A percentile compares a stretch with the other conserved stretches of the same genome.
Conservation (phyloP, 2,888 invertebrate genomes). For the Encarsia formosa region DNA sequence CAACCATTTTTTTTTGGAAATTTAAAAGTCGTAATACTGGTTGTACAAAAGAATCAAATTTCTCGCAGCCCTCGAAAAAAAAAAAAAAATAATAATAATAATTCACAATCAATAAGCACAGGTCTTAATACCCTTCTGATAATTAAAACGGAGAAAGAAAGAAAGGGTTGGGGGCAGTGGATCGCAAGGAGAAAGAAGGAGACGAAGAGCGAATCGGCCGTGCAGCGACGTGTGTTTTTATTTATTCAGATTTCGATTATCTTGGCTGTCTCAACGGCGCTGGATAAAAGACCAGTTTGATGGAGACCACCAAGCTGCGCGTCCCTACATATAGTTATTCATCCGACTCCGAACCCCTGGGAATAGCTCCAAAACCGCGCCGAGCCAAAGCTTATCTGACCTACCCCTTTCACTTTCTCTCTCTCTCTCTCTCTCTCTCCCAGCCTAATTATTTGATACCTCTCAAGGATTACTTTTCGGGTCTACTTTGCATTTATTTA, state of each 20-base stretch:
- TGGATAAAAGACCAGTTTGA: slow-evolving; percentile 37
- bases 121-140: too few relatives aligned
- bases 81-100: too few relatives aligned
- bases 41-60: too few relatives aligned
- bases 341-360: slow-evolving; percentile 31
- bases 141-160: not conserved
- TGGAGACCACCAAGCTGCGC: slow-evolving; percentile 41
- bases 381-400: slow-evolving; percentile 10
- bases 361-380: slow-evolving; percentile 29
- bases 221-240: slow-evolving; percentile 37
- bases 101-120: too few relatives aligned
- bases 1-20: too few relatives aligned
- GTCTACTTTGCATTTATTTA: too few relatives aligned
- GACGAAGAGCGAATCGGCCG: slow-evolving; percentile 23
- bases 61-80: too few relatives aligned
- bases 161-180: not conserved
- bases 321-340: slow-evolving; percentile 10
- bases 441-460: too few relatives aligned
- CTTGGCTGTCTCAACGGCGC: slow-evolving; percentile 34
- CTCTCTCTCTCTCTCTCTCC: too few relatives aligned
- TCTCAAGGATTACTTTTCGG: too few relatives aligned
- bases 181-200: not conserved
- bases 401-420: too few relatives aligned
- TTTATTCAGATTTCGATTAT: slow-evolving; percentile 44
- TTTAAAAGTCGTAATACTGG: too few relatives aligned